phyloP scores from a whole-genome alignment of 2,797 vertebrate species.

The Enteromius mattozi region DNA sequence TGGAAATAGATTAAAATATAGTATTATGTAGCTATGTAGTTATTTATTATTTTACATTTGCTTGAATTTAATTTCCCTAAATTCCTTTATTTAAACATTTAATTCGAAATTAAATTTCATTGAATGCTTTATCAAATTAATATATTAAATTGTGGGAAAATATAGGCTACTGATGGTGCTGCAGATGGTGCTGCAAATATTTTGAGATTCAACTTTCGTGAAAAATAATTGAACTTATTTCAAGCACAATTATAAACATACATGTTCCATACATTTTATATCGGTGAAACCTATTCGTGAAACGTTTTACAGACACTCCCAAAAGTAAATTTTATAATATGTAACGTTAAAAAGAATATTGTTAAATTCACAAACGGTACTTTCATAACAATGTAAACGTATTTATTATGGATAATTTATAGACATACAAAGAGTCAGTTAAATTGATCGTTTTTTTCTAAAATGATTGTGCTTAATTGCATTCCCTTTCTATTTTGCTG shows the following conservation, averaged over 20 bases:
- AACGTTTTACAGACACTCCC: not conserved
- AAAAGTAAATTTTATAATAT: not conserved
- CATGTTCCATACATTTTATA: not conserved
- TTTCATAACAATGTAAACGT: slow-evolving; percentile 11
- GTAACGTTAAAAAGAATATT: not conserved
- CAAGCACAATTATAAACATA: not conserved
- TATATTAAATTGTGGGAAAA: not conserved
- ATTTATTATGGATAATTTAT: not conserved
- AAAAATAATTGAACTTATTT: not conserved
- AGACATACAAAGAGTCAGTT: not conserved
- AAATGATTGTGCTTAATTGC: slow-evolving; percentile 23
- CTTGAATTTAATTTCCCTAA: not conserved
- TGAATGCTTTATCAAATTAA: not conserved
- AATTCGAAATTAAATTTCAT: not conserved
- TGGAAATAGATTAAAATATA: not conserved
- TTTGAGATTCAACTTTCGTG: not conserved
- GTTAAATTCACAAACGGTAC: not conserved
- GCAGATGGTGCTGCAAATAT: not conserved
- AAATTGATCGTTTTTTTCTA: not conserved
- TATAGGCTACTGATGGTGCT: not conserved
- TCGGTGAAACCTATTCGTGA: not conserved
- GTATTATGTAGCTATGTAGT: too few relatives aligned
- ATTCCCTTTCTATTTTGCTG: slow-evolving; percentile 62
- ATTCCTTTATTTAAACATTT: not conserved
- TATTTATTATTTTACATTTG: too few relatives aligned